Conservation (phyloP, 2,797 vertebrate genomes). For the Prionace glauca region DNA sequence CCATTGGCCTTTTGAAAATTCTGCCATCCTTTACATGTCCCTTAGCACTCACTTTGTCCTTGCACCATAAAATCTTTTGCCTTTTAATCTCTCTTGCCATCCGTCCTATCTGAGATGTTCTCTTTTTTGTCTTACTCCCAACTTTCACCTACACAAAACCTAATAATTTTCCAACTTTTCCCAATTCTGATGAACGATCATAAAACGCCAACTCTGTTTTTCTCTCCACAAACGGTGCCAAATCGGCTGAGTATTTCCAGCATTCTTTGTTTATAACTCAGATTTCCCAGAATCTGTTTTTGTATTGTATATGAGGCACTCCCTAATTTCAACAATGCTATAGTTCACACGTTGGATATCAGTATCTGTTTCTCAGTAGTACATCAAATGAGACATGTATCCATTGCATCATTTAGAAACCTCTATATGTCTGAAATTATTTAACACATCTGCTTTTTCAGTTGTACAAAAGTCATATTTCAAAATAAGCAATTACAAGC, state of each 20-base stretch:
- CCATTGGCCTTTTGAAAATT: too few relatives aligned
- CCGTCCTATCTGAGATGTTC: not conserved
- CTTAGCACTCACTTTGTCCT: not conserved
- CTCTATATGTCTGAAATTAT: not conserved
- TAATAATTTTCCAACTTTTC: too few relatives aligned
- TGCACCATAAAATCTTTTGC: not conserved
- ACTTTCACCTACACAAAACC: not conserved
- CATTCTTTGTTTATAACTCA: not conserved
- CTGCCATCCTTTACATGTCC: not conserved
- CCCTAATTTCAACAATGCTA: too few relatives aligned
- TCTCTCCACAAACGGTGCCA: not conserved
- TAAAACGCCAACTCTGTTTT: not conserved
- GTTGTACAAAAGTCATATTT: not conserved
- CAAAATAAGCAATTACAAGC: not conserved
- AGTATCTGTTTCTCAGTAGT: not conserved
- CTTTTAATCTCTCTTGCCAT: not conserved
- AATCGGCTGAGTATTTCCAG: not conserved
- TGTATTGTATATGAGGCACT: not conserved
- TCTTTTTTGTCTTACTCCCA: not conserved
- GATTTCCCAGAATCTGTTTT: not conserved
- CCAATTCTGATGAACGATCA: not conserved
- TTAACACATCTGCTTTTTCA: not conserved
- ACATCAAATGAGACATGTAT: not conserved
- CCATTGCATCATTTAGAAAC: not conserved
- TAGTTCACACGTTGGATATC: not conserved